Conservation (phyloP, 1,140 invertebrate species). For the Heliconius nattereri region DNA sequence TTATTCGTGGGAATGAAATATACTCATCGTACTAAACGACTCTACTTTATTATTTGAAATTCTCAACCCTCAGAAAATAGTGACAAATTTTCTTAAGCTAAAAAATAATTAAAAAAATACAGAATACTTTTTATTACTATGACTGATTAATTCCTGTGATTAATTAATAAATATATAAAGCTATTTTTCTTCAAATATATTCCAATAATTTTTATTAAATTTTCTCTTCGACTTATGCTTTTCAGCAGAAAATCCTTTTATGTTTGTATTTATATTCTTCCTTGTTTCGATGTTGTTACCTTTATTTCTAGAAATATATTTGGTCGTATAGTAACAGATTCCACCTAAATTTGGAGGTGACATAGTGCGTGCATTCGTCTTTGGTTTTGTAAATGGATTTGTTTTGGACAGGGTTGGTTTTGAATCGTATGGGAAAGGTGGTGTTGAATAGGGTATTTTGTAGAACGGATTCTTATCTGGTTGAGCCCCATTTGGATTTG, state of each 20-base stretch:
- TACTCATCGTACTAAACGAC: too few relatives aligned
- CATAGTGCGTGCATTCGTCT: slow-evolving; percentile 17
- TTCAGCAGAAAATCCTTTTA: background rate
- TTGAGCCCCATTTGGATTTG: background rate
- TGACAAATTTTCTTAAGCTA: too few relatives aligned
- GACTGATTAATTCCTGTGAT: background rate
- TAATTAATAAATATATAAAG: background rate
- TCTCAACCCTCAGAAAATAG: too few relatives aligned
- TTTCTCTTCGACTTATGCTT: background rate
- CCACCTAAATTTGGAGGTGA: slow-evolving; percentile 1
- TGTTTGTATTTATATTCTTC: background rate
- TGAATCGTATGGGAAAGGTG: slow-evolving; percentile 17
- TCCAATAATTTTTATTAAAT: background rate
- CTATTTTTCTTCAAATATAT: background rate
- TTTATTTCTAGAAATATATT: slow-evolving; percentile 6
- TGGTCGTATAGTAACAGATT: slow-evolving; percentile 31
- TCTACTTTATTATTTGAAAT: too few relatives aligned
- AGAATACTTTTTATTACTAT: background rate
- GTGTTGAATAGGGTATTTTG: slow-evolving; percentile 14
- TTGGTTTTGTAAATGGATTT: slow-evolving; percentile 23
- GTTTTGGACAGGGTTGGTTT: slow-evolving; percentile 22
- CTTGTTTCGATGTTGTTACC: background rate
- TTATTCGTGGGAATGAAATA: too few relatives aligned
- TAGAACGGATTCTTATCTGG: slow-evolving; percentile 12
- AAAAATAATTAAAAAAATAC: background rate